phyloP scores from a whole-genome alignment of 1,140 invertebrate species.

The Pogonomyrmex barbatus region DNA sequence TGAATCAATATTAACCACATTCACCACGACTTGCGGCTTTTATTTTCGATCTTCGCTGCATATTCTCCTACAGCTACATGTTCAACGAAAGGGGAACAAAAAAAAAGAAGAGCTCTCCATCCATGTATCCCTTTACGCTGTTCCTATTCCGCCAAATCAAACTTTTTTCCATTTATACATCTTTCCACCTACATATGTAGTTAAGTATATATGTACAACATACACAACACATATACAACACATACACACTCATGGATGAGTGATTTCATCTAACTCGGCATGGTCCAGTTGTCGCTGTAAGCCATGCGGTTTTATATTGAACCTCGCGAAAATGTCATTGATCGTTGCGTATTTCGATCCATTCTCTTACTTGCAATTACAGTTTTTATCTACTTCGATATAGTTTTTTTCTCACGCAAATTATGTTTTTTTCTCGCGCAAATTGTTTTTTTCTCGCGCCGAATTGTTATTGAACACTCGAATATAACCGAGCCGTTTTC shows the following conservation, averaged over 20 bases:
- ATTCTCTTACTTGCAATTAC: background rate
- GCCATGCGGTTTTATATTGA: constrained; percentile 3
- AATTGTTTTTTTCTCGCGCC: background rate
- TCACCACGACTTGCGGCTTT: constrained; percentile 26
- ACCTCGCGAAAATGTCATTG: constrained; percentile 3
- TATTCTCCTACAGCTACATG: background rate
- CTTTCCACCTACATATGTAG: background rate
- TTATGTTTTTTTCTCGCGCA: too few species aligned
- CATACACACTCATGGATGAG: constrained; percentile 13
- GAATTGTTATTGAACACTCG: constrained; percentile 9
- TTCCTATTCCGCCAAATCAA: background rate
- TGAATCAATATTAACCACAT: constrained; percentile 75
- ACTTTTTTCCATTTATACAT: background rate
- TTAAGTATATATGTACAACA: too few species aligned
- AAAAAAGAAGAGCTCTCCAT: background rate
- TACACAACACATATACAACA: too few species aligned
- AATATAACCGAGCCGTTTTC: background rate
- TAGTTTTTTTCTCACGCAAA: background rate
- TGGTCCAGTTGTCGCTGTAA: constrained; percentile 13
- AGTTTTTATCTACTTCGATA: background rate
- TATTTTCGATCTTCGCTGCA: constrained; percentile 30
- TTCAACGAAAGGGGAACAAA: background rate
- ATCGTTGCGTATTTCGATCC: constrained; percentile 2
- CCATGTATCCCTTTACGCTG: constrained; percentile 1
- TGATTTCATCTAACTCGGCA: constrained; percentile 38